phyloP scores from a whole-genome alignment of 2,888 invertebrate genomes.

The Unio pictorum region DNA sequence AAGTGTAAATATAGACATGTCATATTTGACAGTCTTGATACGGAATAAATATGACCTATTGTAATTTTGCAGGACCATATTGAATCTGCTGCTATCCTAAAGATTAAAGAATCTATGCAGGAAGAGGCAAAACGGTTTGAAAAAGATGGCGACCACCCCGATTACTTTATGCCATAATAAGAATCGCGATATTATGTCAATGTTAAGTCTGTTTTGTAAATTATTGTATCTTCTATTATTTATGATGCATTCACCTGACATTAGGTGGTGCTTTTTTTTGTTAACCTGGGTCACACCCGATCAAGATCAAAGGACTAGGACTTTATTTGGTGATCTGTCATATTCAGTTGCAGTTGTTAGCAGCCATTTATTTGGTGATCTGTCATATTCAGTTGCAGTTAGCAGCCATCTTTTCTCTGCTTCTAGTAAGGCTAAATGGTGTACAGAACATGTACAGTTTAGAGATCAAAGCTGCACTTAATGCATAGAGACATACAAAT shows the following conservation, averaged over 20 bases:
- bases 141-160: slow-evolving; percentile 65
- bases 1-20: too few relatives aligned
- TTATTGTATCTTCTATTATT: slow-evolving; percentile 45
- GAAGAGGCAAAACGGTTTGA: slow-evolving; percentile 95
- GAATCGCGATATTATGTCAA: slow-evolving; percentile 17
- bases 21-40: too few relatives aligned
- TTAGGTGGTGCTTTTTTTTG: slow-evolving; percentile 13
- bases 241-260: slow-evolving; percentile 21
- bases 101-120: slow-evolving; percentile 99
- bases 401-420: neutral
- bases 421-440: too few relatives aligned
- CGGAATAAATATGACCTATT: slow-evolving; percentile 2
- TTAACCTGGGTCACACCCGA: slow-evolving; percentile 25
- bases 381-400: slow-evolving; percentile 5
- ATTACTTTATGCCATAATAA: slow-evolving; percentile 65
- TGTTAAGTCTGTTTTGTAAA: slow-evolving; percentile 41
- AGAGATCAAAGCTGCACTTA: too few relatives aligned
- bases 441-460: too few relatives aligned
- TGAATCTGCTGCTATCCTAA: slow-evolving; percentile 99
- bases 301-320: slow-evolving; percentile 23
- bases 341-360: slow-evolving; percentile 2
- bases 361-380: neutral
- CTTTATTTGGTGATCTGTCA: neutral
- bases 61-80: slow-evolving; percentile 77
- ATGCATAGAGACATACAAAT: too few relatives aligned